These are phyloP conservation scores for Rhysida immarginata DNA, from an alignment of 1,140 invertebrate genomes.

Conservation along the genomic window DNA sequence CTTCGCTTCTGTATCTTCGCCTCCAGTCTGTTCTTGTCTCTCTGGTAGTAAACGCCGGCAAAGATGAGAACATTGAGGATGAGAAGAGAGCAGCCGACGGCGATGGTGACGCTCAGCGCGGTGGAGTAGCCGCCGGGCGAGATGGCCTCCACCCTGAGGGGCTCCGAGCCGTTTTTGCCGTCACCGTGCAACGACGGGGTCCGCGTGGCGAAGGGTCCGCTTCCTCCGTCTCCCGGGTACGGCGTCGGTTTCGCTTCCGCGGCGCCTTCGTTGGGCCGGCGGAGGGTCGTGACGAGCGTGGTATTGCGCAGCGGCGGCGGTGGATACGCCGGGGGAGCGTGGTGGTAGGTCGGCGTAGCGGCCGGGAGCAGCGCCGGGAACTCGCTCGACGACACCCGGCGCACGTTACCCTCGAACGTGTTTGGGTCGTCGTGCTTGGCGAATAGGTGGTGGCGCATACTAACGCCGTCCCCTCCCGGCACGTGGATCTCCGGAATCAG, in stretches of 20 bases:
- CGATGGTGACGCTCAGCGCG: conserved; percentile 76
- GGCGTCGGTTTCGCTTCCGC: background rate
- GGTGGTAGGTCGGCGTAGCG: background rate
- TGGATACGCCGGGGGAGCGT: background rate
- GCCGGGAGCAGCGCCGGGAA: background rate
- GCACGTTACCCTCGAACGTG: conserved; percentile 61
- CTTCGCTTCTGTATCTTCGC: conserved; percentile 62
- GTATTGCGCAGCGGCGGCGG: background rate
- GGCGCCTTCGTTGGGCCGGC: background rate
- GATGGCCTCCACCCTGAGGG: conserved; percentile 31
- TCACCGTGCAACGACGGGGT: background rate
- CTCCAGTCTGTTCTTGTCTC: conserved; percentile 65
- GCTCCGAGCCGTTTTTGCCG: background rate
- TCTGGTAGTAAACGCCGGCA: conserved; percentile 82
- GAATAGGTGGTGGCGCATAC: conserved; percentile 59
- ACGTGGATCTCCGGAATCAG: conserved; percentile 89
- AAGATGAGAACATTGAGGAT: conserved; percentile 85
- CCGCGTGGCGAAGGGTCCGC: background rate
- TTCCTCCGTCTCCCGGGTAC: background rate
- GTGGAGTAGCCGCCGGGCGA: conserved; percentile 75
- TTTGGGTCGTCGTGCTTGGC: conserved; percentile 61
- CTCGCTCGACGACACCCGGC: conserved; percentile 24
- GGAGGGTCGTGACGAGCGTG: background rate
- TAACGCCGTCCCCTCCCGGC: conserved; percentile 36
- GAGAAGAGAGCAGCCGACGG: conserved; percentile 79